Conservation (phyloP, 2,113 vertebrate species). For the Oxyruncus cristatus region DNA sequence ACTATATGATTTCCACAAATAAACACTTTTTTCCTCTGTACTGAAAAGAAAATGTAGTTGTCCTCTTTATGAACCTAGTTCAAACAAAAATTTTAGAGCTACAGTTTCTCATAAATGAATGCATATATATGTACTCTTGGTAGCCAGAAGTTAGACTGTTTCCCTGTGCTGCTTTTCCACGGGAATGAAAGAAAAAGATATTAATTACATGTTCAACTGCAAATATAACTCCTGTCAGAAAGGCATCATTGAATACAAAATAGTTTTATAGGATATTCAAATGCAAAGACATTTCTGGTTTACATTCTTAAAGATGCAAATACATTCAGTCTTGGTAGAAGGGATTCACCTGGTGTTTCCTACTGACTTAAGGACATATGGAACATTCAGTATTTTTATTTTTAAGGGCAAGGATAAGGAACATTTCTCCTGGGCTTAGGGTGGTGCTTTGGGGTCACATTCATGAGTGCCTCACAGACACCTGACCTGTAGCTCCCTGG, state of each 20-base stretch:
- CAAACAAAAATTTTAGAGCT: background rate
- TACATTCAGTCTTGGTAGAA: background rate
- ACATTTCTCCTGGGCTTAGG: background rate
- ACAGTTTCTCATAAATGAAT: background rate
- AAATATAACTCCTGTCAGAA: background rate
- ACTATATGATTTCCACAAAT: background rate
- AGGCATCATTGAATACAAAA: background rate
- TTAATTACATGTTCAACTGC: background rate
- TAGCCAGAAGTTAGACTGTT: background rate
- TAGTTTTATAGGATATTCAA: background rate
- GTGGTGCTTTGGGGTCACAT: background rate
- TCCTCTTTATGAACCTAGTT: background rate
- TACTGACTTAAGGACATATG: background rate
- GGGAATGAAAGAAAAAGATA: background rate
- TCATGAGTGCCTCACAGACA: background rate
- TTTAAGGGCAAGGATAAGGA: background rate
- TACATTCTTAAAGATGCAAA: background rate
- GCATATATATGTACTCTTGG: background rate
- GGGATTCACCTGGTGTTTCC: background rate
- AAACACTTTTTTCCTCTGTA: background rate
- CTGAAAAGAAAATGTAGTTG: background rate
- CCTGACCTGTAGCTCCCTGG: fast-evolving
- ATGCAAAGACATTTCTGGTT: background rate
- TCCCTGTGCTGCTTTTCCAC: background rate
- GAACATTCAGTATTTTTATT: background rate